Base-by-base conservation (phyloP, 2,888 invertebrate species). In the Monopis laevigella region DNA sequence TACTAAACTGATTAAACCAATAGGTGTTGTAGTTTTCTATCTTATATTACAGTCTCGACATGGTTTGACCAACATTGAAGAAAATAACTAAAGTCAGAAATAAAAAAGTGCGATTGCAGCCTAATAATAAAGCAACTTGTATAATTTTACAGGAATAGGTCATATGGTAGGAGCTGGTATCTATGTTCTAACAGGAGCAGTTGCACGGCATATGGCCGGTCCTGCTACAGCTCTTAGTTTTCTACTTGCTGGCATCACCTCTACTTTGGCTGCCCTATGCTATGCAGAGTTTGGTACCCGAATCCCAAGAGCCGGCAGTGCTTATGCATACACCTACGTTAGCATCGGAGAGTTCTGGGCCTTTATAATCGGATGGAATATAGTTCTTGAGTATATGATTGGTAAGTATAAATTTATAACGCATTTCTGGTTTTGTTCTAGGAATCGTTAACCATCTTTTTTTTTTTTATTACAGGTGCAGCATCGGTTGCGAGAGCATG, bases 91-190 rank as follows among this genome's bases (percentile, higher is more conserved):
- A n/a, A n/a, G n/a, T n/a, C n/a, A n/a, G n/a, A n/a, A n/a, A n/a
- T n/a, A n/a, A n/a, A n/a, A n/a, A n/a, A n/a, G n/a, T n/a, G n/a
- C n/a, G n/a, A n/a, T n/a, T n/a, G n/a, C n/a, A n/a, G n/a, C n/a
- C n/a, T n/a, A n/a, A n/a, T n/a, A n/a, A n/a, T n/a, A n/a, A n/a
- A n/a, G n/a, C n/a, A n/a, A n/a, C n/a, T 39, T 27, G 5, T 11
- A 17, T 32, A 24, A 11, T 11, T 44, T 62, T 58, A 17, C 45
- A 92, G 95, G 96, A 45, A 88, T 96, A 38, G 96, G 96, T 0
- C 93, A 94, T 66, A 97, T 96, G 93, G 91, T 96, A 2, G 96
- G 96, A 10, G 95, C 96, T 36, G 96, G 96, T 7, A 94, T 96
- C 48, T 96, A 96, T 65, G 95, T 96, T 0, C 71, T 96, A 41